Conservation (phyloP, 2,888 invertebrate species). For the Epinotia ramella region DNA sequence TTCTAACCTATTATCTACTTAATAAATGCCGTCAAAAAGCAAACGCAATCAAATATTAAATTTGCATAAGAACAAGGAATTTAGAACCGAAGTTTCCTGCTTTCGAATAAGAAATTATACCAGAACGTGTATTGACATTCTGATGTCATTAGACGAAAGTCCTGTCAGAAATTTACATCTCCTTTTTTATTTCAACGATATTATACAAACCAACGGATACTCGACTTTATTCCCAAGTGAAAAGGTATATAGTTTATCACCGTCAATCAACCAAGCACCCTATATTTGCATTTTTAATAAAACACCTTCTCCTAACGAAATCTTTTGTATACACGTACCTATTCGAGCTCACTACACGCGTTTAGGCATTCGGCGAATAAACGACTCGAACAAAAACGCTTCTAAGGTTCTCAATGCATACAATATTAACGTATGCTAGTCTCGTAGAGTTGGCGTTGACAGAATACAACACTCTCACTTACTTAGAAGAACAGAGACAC, state of each 20-base stretch:
- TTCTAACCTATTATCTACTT: neutral
- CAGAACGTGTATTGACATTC: conserved; percentile 26
- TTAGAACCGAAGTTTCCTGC: neutral
- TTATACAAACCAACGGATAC: neutral
- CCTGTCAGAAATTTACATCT: conserved; percentile 20
- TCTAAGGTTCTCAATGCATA: conserved; percentile 40
- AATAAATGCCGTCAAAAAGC: neutral
- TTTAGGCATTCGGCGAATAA: conserved; percentile 23
- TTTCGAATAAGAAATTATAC: conserved; percentile 19
- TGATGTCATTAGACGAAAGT: conserved; percentile 35
- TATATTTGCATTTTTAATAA: conserved; percentile 41
- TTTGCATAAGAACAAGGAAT: conserved; percentile 2
- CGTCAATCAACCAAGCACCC: conserved; percentile 4
- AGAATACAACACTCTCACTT: conserved; percentile 36
- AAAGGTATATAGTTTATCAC: conserved; percentile 1
- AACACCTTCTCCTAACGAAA: conserved; percentile 37
- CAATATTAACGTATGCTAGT: conserved; percentile 44
- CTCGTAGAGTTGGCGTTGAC: conserved; percentile 39
- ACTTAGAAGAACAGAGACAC: conserved; percentile 16
- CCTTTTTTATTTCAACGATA: conserved; percentile 21
- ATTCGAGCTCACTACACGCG: conserved; percentile 24
- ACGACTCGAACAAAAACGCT: conserved; percentile 16
- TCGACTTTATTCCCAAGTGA: conserved; percentile 7
- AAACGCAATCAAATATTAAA: neutral
- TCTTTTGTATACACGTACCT: conserved; percentile 1